These are phyloP conservation scores for Camelus bactrianus DNA, from an alignment of 2,113 vertebrate genomes.

Conservation along the genomic window DNA sequence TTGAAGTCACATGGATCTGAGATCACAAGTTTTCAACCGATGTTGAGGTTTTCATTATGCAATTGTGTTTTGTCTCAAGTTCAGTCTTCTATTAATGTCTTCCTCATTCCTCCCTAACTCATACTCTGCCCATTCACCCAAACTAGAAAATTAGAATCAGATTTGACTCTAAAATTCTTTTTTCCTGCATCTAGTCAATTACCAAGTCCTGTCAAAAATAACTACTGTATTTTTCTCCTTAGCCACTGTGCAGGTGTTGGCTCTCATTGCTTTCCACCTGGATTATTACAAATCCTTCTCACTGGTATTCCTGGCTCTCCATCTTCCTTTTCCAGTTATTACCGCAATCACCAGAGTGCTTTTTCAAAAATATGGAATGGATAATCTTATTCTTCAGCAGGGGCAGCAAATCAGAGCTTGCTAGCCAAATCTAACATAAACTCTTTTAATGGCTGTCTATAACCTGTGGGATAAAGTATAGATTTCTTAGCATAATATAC, in stretches of 20 bases:
- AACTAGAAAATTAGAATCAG: not conserved
- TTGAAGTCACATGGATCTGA: not conserved
- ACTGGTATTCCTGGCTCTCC: not conserved
- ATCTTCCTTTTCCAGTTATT: not conserved
- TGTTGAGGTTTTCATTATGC: not conserved
- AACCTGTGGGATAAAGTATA: not conserved
- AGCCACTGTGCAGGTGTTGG: not conserved
- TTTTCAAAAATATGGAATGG: not conserved
- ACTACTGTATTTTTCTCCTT: not conserved
- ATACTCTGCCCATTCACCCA: not conserved
- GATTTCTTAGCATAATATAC: not conserved
- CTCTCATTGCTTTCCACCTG: not conserved
- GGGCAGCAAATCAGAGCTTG: not conserved
- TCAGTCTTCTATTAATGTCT: not conserved
- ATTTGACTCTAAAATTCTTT: not conserved
- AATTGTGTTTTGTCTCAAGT: constrained; percentile 13
- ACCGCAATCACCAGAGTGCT: not conserved
- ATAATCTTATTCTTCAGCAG: not conserved
- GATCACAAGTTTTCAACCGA: not conserved
- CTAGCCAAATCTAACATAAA: not conserved
- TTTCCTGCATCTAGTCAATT: not conserved
- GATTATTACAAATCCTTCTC: not conserved
- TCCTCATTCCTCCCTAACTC: not conserved
- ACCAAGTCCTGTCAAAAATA: not conserved
- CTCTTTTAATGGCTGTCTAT: not conserved